phyloP scores from a whole-genome alignment of 2,888 invertebrate genomes.

The Yponomeuta sedellus region DNA sequence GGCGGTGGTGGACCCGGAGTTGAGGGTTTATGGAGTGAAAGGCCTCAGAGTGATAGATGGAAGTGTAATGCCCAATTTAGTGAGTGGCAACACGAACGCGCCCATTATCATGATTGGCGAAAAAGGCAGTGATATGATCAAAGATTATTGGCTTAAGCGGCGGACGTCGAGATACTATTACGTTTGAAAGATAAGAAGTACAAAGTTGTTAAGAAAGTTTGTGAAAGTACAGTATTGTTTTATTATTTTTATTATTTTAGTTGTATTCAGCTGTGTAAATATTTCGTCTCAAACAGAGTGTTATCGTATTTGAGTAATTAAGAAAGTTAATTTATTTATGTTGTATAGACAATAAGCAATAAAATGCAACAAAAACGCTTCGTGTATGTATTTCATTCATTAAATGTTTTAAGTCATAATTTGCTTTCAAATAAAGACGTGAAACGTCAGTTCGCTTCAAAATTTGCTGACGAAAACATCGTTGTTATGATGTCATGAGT shows the following conservation, averaged over 20 bases:
- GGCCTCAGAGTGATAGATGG: slow-evolving; percentile 89
- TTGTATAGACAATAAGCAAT: neutral
- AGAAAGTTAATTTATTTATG: neutral
- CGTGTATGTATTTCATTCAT: neutral
- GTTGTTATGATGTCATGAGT: no score
- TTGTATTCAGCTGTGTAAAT: slow-evolving; percentile 16
- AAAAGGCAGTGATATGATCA: slow-evolving; percentile 92
- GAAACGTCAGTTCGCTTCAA: no score
- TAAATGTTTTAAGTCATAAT: neutral
- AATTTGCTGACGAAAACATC: no score
- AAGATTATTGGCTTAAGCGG: slow-evolving; percentile 85
- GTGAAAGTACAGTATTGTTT: slow-evolving; percentile 31
- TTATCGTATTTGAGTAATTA: slow-evolving; percentile 18
- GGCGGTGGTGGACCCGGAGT: slow-evolving; percentile 88
- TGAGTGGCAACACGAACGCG: slow-evolving; percentile 91
- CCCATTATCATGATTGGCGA: slow-evolving; percentile 94
- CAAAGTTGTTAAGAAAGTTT: slow-evolving; percentile 7
- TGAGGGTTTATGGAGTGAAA: slow-evolving; percentile 86
- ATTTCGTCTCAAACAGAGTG: slow-evolving; percentile 10
- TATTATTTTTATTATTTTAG: slow-evolving; percentile 23
- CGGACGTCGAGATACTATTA: slow-evolving; percentile 59
- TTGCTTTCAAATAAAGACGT: no score
- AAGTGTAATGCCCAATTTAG: slow-evolving; percentile 90
- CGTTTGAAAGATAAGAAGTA: slow-evolving; percentile 31
- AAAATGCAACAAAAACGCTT: neutral